Percentiles rank a stretch among this genome's conserved stretches.
Conservation (phyloP, 1,140 invertebrate genomes). For the Zeugodacus cucurbitae region DNA sequence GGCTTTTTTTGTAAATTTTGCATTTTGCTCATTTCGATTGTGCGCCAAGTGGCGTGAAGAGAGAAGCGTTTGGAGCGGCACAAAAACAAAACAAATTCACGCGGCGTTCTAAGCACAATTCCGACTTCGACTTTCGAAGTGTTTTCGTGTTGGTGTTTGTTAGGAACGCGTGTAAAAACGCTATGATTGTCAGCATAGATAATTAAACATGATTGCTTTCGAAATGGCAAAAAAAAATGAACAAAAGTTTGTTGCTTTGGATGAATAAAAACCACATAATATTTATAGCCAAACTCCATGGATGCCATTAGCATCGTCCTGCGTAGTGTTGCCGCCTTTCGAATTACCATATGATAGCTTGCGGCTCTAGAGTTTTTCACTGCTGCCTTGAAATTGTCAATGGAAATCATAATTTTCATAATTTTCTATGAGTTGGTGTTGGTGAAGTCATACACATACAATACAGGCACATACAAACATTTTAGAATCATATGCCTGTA, state of each 20-base stretch:
- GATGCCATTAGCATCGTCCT: background rate
- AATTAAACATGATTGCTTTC: conserved; percentile 14
- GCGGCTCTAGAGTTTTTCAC: background rate
- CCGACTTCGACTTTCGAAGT: background rate
- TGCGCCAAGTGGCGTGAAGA: background rate
- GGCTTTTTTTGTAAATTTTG: background rate
- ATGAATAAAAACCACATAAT: background rate
- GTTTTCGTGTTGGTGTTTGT: background rate
- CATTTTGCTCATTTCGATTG: conserved; percentile 16
- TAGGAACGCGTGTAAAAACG: background rate
- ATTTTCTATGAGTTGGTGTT: background rate
- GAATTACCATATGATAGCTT: background rate
- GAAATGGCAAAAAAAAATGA: background rate
- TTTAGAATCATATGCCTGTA: background rate
- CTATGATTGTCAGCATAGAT: background rate
- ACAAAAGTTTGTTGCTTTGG: background rate
- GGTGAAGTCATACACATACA: background rate
- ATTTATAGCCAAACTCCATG: background rate
- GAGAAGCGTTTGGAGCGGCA: background rate
- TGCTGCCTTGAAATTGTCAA: background rate
- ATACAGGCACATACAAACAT: background rate
- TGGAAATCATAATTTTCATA: background rate
- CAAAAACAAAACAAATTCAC: background rate
- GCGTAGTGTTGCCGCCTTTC: background rate
- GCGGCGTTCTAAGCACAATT: background rate